Percentiles rank a stretch among this genome's conserved stretches.
Evolutionary conservation across 30 jellyfish, hydroid and myxozoan genomes (phyloP).

Genomic region (Catostylus mosaicus): DNA sequence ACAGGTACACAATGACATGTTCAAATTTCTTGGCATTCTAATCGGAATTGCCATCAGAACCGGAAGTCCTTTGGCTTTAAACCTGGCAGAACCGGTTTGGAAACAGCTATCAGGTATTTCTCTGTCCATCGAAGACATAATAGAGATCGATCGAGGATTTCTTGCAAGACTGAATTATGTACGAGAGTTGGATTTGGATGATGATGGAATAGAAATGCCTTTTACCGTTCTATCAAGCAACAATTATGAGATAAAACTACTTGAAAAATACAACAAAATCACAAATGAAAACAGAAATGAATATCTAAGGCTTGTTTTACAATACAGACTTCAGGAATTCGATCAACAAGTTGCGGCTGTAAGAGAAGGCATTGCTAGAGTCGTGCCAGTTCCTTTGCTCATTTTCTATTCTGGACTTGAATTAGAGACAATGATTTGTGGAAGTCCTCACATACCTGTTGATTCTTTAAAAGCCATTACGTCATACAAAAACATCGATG

Average conservation of each 20-base stretch:
- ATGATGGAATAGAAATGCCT: constrained; percentile 63
- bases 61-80: constrained; percentile 87
- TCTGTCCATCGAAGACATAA: constrained; percentile 74
- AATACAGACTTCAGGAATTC: constrained; percentile 72
- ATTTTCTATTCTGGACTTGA: constrained; percentile 74
- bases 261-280: constrained; percentile 49
- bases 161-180: constrained; percentile 60
- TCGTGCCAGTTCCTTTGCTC: constrained; percentile 82
- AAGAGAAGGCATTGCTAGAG: constrained; percentile 86
- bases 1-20: constrained; percentile 68
- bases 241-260: constrained; percentile 44
- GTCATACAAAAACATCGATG: constrained; percentile 76
- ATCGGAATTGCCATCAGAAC: constrained; percentile 88
- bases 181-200: constrained; percentile 49
- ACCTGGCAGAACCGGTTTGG: constrained; percentile 94
- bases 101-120: constrained; percentile 75
- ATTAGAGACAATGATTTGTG: constrained; percentile 90
- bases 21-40: constrained; percentile 75
- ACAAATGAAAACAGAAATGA: constrained; percentile 57
- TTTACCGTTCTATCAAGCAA: constrained; percentile 68
- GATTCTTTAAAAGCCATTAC: constrained; percentile 82
- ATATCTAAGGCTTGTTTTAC: constrained; percentile 44
- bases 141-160: constrained; percentile 81
- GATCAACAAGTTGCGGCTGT: constrained; percentile 83
- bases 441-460: constrained; percentile 86